Evolutionary conservation across 2,888 invertebrate genomes (phyloP), one percentile per base, ranked within the genome.

Genomic region (Neuroscelio doddi): DNA sequence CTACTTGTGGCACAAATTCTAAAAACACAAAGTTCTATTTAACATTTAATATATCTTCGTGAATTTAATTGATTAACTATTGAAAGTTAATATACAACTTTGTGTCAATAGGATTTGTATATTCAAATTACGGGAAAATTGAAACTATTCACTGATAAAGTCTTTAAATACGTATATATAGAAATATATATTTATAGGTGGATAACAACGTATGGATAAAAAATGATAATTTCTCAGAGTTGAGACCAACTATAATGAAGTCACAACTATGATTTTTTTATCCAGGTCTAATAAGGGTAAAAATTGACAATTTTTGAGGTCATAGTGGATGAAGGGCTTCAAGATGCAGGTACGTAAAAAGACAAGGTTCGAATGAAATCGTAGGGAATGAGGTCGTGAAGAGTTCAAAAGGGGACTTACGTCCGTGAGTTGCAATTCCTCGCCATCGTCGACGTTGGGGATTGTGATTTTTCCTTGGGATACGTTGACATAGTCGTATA

Each of bases 401-500:
- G 41, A 24, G 49, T 52, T 49, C 17, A 52, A 44, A 49, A 38
- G 38, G 44, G 75, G 78, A 93, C 95, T 95, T 93, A 95, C 95
- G 88, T 95, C 95, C 79, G 95, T 94, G 80, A 94, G 88, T 67
- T 68, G 24, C 89, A 92, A 93, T 91, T 98, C 98, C 87, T 97
- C 97, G 83, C 90, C 91, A 86, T 98, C 98, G 88, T 98, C 96
- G 80, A 98, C 92, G 86, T 90, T 92, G 82, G 97, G 96, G 86
- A 98, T 97, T 81, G 92, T 93, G 85, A 91, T 91, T 90, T 97
- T 97, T 89, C 98, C 98, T 91, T 98, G 98, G 82, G 97, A 89
- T 85, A 97, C 94, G 91, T 92, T 94, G 89, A 89, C 87, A 90
- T 97, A 98, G 88, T 95, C 94, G 89, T 93, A 89, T 88, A 97